Conservation (phyloP, 2,797 vertebrate genomes). For the Dicrostonyx torquatus region DNA sequence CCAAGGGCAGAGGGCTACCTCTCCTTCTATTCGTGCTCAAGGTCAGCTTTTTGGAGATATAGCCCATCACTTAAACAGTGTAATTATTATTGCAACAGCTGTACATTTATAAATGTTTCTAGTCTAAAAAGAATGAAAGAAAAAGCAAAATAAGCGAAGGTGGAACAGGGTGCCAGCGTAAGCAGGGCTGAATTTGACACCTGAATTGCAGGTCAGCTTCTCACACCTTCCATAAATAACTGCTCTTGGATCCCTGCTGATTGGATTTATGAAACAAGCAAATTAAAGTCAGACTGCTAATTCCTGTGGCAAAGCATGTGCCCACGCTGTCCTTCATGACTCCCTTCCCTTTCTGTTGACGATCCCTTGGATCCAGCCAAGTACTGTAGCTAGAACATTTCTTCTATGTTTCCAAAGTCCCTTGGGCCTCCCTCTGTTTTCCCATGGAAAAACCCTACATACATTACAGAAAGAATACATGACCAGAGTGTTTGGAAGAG, state of each 20-base stretch:
- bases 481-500: background rate
- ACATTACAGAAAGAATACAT: background rate
- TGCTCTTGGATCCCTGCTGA: background rate
- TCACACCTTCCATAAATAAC: background rate
- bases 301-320: background rate
- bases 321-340: background rate
- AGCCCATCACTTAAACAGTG: background rate
- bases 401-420: background rate
- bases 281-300: background rate
- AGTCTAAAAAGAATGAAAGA: background rate
- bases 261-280: background rate
- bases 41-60: constrained; percentile 17
- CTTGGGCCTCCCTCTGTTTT: background rate
- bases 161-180: background rate
- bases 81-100: constrained; percentile 34
- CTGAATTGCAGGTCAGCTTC: background rate
- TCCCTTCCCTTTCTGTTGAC: background rate
- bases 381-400: background rate
- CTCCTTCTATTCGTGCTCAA: background rate
- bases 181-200: background rate
- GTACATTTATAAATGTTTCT: background rate
- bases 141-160: background rate
- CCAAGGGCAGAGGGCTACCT: background rate
- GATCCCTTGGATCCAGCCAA: background rate
- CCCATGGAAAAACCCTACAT: background rate